Evolutionary conservation across 2,797 vertebrate species (phyloP).

Genomic region (Euthynnus affinis): DNA sequence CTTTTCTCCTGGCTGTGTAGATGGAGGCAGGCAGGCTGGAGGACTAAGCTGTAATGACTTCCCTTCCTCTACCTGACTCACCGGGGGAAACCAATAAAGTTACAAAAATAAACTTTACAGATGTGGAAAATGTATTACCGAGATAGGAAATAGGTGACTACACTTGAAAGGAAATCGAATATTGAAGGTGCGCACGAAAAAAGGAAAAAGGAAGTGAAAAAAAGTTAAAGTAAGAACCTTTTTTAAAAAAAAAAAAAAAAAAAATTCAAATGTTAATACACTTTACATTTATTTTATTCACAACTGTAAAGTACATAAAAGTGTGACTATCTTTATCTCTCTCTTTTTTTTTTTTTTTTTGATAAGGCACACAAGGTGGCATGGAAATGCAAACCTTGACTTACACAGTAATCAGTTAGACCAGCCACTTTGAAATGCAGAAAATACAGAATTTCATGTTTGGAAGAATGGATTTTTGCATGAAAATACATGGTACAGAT

Average conservation of each 20-base stretch:
- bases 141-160: conserved; percentile 78
- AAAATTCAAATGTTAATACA: conserved; percentile 63
- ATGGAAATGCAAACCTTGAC: conserved; percentile 46
- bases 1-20: conserved; percentile 74
- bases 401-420: conserved; percentile 48
- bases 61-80: conserved; percentile 79
- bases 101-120: conserved; percentile 80
- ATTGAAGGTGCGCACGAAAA: conserved; percentile 33
- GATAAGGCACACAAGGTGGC: conserved; percentile 51
- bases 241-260: conserved; percentile 12
- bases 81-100: conserved; percentile 79
- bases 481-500: conserved; percentile 13
- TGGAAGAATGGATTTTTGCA: background rate
- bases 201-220: background rate
- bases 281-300: conserved; percentile 58
- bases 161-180: conserved; percentile 70
- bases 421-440: conserved; percentile 50
- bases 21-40: conserved; percentile 71
- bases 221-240: conserved; percentile 30
- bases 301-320: conserved; percentile 60
- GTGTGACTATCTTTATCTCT: conserved; percentile 44
- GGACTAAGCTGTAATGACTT: conserved; percentile 84
- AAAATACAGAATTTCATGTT: conserved; percentile 49
- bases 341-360: conserved; percentile 2
- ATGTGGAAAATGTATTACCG: conserved; percentile 77